Evolutionary conservation across 2,113 vertebrate genomes (phyloP).

Genomic region (Onychorhynchus coronatus): DNA sequence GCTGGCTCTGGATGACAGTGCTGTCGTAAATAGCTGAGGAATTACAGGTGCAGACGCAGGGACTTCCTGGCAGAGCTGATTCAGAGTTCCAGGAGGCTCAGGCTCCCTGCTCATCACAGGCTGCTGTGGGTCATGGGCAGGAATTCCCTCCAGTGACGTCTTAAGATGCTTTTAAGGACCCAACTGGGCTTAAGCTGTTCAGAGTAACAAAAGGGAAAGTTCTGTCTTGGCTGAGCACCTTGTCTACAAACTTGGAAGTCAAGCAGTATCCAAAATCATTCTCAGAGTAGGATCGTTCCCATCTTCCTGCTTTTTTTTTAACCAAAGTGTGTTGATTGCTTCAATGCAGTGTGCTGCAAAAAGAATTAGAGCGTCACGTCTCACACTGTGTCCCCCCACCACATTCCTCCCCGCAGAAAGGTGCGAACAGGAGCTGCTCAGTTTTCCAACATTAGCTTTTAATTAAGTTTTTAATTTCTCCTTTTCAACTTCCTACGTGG

Average conservation of each 20-base stretch:
- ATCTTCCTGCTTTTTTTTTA: background rate
- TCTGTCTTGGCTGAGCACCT: background rate
- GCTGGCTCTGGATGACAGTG: background rate
- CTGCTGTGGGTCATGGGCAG: background rate
- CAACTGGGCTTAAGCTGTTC: background rate
- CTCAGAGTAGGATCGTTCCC: background rate
- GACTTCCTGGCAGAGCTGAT: background rate
- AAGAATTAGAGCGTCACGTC: background rate
- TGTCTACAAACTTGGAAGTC: too few species aligned
- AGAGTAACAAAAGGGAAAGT: background rate
- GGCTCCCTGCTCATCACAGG: background rate
- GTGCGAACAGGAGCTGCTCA: background rate
- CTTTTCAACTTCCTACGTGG: background rate
- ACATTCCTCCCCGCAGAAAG: background rate
- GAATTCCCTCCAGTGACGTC: background rate
- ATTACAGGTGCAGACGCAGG: background rate
- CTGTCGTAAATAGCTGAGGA: background rate
- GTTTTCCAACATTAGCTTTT: background rate
- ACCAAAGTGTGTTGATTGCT: background rate
- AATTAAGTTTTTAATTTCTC: background rate
- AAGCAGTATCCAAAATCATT: fast-evolving
- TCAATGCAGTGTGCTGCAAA: background rate
- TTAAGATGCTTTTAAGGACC: background rate
- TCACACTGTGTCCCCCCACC: fast-evolving
- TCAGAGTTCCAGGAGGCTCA: background rate